Conservation (phyloP, 1,140 invertebrate species). For the Centruroides vittatus region DNA sequence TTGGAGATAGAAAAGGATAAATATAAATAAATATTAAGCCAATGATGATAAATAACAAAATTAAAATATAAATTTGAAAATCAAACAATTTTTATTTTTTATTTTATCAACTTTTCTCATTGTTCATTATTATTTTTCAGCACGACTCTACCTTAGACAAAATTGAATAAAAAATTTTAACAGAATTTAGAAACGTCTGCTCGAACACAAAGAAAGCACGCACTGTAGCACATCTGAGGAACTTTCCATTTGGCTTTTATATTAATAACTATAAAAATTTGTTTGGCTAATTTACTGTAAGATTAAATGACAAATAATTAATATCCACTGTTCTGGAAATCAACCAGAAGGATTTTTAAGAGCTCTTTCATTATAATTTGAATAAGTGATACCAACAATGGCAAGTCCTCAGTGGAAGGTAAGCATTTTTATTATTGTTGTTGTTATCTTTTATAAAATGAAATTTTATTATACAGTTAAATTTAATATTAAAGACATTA, state of each 20-base stretch:
- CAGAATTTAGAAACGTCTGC: conserved; percentile 8
- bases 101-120: not conserved
- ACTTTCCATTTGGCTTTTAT: conserved; percentile 7
- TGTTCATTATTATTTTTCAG: conserved; percentile 2
- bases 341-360: not conserved
- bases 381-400: conserved; percentile 5
- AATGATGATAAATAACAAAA: too few species aligned
- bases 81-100: not conserved
- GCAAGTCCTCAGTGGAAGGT: conserved; percentile 18
- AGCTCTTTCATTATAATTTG: conserved; percentile 8
- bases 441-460: not conserved
- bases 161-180: conserved; percentile 10
- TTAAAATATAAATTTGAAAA: too few species aligned
- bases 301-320: not conserved
- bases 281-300: not conserved
- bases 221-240: conserved; percentile 17
- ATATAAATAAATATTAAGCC: too few species aligned
- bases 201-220: conserved; percentile 13
- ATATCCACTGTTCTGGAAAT: not conserved
- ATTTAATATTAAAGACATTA: not conserved
- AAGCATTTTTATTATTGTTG: not conserved
- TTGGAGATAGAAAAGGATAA: too few species aligned
- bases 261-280: not conserved
- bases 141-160: conserved; percentile 11
- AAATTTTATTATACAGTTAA: not conserved